These are phyloP conservation scores for Phenganax marumi DNA, from an alignment of 92 coral and sea anemone species.

Conservation along the genomic window DNA sequence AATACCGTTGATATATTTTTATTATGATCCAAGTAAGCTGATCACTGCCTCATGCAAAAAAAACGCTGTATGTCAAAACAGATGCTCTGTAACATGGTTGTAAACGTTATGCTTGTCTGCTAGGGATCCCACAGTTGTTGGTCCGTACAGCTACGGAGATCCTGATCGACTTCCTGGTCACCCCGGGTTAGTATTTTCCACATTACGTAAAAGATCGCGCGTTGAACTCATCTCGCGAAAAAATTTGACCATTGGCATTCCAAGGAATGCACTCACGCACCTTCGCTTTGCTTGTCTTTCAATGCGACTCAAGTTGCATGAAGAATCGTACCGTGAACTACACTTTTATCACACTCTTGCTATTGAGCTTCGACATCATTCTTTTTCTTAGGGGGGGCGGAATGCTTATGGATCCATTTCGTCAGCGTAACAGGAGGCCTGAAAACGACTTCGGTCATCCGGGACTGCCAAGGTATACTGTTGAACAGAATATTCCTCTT, in stretches of 20 bases:
- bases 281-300: too few relatives aligned
- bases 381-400: slow-evolving; percentile 69
- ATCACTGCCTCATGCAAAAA: too few relatives aligned
- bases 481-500: not conserved
- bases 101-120: not conserved
- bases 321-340: not conserved
- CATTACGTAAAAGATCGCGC: too few relatives aligned
- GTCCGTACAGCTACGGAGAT: slow-evolving; percentile 85
- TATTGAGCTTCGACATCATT: not conserved
- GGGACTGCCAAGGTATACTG: slow-evolving; percentile 45
- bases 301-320: too few relatives aligned
- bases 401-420: slow-evolving; percentile 97
- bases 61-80: not conserved
- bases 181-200: slow-evolving; percentile 69
- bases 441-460: slow-evolving; percentile 52
- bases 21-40: not conserved
- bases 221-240: too few relatives aligned
- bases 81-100: not conserved
- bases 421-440: slow-evolving; percentile 69
- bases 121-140: slow-evolving; percentile 79
- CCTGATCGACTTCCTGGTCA: slow-evolving; percentile 90
- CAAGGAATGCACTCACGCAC: not conserved
- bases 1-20: not conserved
- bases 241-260: not conserved
- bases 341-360: not conserved